Conservation (phyloP, 2,113 vertebrate genomes). For the Oreotrochilus melanogaster region DNA sequence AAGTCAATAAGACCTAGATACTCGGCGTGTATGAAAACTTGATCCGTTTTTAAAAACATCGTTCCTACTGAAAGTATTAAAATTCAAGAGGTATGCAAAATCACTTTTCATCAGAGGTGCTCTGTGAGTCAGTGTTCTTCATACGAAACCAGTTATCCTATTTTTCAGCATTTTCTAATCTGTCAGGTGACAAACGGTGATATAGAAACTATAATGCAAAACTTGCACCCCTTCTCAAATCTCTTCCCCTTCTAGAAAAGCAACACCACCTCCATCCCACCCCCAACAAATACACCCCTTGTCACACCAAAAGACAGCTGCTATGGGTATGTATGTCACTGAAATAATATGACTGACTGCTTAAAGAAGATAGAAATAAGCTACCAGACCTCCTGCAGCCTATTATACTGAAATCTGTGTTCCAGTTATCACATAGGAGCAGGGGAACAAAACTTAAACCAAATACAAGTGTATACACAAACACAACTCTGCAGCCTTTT, state of each 20-base stretch:
- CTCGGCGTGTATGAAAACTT: neutral
- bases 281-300: rapidly evolving
- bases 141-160: neutral
- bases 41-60: neutral
- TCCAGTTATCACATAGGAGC: neutral
- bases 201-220: neutral
- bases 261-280: neutral
- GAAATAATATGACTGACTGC: neutral
- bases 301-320: neutral
- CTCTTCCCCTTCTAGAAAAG: rapidly evolving
- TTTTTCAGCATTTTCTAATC: neutral
- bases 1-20: neutral
- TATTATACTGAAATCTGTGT: neutral
- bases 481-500: neutral
- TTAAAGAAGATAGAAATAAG: neutral
- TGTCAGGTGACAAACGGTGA: neutral
- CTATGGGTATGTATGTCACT: neutral
- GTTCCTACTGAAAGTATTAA: neutral
- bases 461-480: neutral
- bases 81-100: neutral
- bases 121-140: neutral
- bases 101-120: neutral
- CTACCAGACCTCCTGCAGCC: neutral
- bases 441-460: neutral
- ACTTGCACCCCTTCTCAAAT: neutral